A percentile compares a stretch with the other conserved stretches of the same genome.
Evolutionary conservation across 2,888 invertebrate genomes (phyloP).

Genomic region (Drosophila seclusa): DNA sequence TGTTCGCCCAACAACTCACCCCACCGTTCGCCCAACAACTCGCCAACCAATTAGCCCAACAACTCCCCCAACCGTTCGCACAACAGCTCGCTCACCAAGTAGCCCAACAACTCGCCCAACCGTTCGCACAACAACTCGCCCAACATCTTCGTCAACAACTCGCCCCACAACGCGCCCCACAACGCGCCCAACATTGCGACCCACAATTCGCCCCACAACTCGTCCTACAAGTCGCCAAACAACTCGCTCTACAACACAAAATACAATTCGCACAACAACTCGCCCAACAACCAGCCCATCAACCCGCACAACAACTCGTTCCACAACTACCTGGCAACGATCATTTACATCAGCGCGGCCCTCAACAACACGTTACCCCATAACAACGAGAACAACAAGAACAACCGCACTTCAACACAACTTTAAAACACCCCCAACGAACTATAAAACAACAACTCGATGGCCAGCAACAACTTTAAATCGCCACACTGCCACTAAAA

Average conservation of each 20-base stretch:
- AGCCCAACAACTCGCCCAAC: neutral
- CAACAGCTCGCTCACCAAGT: conserved; percentile 18
- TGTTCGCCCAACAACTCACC: neutral
- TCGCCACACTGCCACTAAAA: conserved; percentile 2
- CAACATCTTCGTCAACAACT: conserved; percentile 9
- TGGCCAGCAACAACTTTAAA: neutral
- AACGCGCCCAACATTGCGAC: conserved; percentile 7
- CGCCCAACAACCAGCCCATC: conserved; percentile 2
- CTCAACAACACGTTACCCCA: conserved; percentile 7
- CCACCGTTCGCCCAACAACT: neutral
- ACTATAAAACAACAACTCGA: conserved; percentile 15
- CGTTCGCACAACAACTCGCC: neutral
- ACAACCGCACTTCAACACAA: conserved; percentile 11
- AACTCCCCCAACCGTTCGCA: conserved; percentile 1
- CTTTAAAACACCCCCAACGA: neutral
- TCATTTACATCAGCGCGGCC: conserved; percentile 8
- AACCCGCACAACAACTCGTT: conserved; percentile 19
- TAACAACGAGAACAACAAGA: conserved; percentile 10
- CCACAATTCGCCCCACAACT: conserved; percentile 12
- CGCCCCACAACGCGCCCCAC: conserved; percentile 8
- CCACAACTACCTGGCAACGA: conserved; percentile 16
- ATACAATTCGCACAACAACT: conserved; percentile 9
- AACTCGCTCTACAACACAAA: conserved; percentile 1
- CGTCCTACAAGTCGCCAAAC: conserved; percentile 4
- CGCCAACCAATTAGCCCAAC: conserved; percentile 9